Evolutionary conservation across 2,113 vertebrate species (phyloP).

Genomic region (Psilopsiagon aymara): DNA sequence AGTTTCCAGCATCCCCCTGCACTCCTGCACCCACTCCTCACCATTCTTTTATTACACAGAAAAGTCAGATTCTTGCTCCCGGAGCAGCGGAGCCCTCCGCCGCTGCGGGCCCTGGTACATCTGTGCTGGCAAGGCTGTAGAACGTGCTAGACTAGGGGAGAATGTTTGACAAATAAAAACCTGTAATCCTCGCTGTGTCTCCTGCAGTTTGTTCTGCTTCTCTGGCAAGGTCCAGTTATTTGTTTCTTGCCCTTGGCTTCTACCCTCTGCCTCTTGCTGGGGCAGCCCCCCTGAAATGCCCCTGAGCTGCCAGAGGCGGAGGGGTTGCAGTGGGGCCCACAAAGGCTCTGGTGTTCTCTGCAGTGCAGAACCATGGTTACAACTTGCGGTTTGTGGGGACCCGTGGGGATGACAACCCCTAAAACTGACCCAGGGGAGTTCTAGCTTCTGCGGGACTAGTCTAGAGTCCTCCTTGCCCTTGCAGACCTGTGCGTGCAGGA

Average conservation of each 20-base stretch:
- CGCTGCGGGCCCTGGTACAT: constrained; percentile 50
- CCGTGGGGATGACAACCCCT: neutral
- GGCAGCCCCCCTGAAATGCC: neutral
- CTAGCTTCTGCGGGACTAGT: neutral
- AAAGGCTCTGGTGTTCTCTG: neutral
- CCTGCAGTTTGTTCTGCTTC: constrained; percentile 9
- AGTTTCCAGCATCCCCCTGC: neutral
- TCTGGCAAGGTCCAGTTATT: neutral
- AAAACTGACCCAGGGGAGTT: neutral
- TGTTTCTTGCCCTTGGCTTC: neutral
- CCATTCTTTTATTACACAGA: neutral
- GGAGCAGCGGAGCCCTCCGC: constrained; percentile 46
- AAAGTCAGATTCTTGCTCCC: constrained; percentile 53
- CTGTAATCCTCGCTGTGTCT: constrained; percentile 66
- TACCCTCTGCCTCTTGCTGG: neutral
- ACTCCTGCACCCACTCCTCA: constrained; percentile 2
- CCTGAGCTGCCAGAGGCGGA: neutral
- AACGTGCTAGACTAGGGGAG: constrained; percentile 68
- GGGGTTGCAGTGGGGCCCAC: neutral
- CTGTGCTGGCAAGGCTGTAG: constrained; percentile 64
- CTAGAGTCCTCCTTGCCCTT: neutral
- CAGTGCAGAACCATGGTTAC: neutral
- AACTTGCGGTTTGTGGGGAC: neutral
- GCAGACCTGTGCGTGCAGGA: neutral
- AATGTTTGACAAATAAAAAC: constrained; percentile 73